Evolutionary conservation across 2,797 vertebrate species (phyloP), one percentile per base, ranked within the genome.

Genomic region (Austrolebias charrua): DNA sequence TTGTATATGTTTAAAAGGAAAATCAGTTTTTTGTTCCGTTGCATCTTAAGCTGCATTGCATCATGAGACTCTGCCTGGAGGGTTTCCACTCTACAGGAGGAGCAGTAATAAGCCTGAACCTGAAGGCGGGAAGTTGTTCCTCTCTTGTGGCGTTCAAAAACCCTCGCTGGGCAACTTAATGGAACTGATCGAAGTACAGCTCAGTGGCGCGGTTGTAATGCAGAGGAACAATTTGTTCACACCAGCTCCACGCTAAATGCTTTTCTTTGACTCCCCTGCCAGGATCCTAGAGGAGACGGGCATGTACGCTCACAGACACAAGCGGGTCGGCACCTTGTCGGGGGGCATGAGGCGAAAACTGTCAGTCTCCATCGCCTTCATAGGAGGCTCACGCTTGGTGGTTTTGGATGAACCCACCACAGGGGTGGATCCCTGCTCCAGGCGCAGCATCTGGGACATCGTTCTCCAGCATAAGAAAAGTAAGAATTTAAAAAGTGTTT

Each of bases 331-430:
- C 61, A 91, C 94, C 6, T 85, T 99, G 75, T 99, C 98, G 0
- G 98, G 98, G 4, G 98, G 98, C 16, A 99, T 98, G 96, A 99
- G 94, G 88, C 94, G 97, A 74, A 99, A 99, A 80, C 91, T 99
- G 56, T 99, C 98, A 42, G 98, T 99, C 85, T 96, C 95, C 79
- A 99, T 99, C 50, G 98, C 97, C 71, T 95, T 99, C 58, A 96
- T 99, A 29, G 98, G 97, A 45, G 96, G 95, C 75, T 99, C 98
- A 2, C 95, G 91, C 16, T 90, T 98, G 80, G 95, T 99, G 65
- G 96, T 99, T 79, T 83, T 99, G 76, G 98, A 99, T 78, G 98
- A 99, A 81, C 98, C 98, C 55, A 98, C 97, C 73, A 98, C 96
- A 2, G 98, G 98, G 3, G 95, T 99, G 31, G 98, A 99, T 84